Evolutionary conservation across 2,888 invertebrate genomes (phyloP).

Genomic region (Ferdinandea cuprea): DNA sequence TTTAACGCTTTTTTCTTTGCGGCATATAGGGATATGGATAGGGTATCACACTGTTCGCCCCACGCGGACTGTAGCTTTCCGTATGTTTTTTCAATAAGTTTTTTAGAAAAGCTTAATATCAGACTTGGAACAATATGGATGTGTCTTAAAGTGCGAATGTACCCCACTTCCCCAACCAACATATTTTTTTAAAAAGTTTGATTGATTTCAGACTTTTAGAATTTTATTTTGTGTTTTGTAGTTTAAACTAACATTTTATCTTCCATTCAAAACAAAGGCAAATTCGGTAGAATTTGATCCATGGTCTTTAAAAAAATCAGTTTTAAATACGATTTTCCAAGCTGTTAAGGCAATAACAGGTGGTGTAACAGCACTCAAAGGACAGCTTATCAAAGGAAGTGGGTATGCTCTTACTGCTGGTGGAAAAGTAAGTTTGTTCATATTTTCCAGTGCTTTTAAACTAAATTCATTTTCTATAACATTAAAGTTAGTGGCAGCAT

Average conservation of each 20-base stretch:
- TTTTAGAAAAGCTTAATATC: no score
- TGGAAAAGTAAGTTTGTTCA: slow-evolving; percentile 83
- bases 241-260: not conserved
- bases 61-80: no score
- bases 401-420: slow-evolving; percentile 87
- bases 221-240: no score
- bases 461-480: not conserved
- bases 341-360: slow-evolving; percentile 95
- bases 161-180: no score
- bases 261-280: slow-evolving; percentile 75
- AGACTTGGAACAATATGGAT: no score
- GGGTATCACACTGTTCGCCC: no score
- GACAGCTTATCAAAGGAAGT: slow-evolving; percentile 93
- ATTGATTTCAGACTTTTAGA: no score
- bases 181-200: no score
- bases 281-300: slow-evolving; percentile 85
- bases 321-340: slow-evolving; percentile 92
- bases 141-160: no score
- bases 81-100: no score
- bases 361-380: slow-evolving; percentile 93
- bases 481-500: slow-evolving; percentile 86
- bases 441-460: not conserved
- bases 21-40: no score
- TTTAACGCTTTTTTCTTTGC: no score
- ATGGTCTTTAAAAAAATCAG: slow-evolving; percentile 92